phyloP scores from a whole-genome alignment of 2,113 vertebrate genomes.

The Ammodytes dubius region DNA sequence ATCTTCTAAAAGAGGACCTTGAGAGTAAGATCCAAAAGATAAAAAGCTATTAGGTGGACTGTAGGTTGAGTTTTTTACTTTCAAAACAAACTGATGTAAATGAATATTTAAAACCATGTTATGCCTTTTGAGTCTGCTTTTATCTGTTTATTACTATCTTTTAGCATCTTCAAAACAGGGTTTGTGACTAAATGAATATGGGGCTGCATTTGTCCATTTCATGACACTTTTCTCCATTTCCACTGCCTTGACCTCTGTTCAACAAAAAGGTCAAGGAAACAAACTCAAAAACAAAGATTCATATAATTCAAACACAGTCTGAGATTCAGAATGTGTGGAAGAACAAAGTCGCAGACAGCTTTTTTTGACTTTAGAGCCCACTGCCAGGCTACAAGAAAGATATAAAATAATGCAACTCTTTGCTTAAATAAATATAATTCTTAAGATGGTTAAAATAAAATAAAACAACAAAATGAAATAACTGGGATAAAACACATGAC shows the following conservation, averaged over 20 bases:
- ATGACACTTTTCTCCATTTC: conserved; percentile 23
- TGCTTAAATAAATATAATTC: conserved; percentile 80
- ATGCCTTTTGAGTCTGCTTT: not conserved
- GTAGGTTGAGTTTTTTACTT: not conserved
- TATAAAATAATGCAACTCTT: conserved; percentile 71
- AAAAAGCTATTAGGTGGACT: not conserved
- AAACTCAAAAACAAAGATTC: conserved; percentile 31
- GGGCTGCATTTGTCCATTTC: conserved; percentile 16
- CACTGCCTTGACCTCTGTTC: conserved; percentile 3
- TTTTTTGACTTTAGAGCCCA: conserved; percentile 54
- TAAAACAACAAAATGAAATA: conserved; percentile 70
- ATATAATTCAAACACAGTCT: conserved; percentile 36
- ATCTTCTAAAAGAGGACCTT: not conserved
- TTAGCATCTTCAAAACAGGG: not conserved
- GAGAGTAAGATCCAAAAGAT: not conserved
- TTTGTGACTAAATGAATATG: not conserved
- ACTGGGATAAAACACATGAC: conserved; percentile 62
- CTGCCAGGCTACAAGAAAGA: conserved; percentile 60
- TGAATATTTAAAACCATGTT: not conserved
- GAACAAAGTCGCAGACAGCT: conserved; percentile 60
- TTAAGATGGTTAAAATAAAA: conserved; percentile 73
- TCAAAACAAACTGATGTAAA: not conserved
- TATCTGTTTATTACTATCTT: not conserved
- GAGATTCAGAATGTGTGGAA: conserved; percentile 55
- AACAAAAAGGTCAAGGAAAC: conserved; percentile 18